These are phyloP conservation scores for Caradrina clavipalpis DNA, from an alignment of 2,888 invertebrate genomes.

Conservation along the genomic window DNA sequence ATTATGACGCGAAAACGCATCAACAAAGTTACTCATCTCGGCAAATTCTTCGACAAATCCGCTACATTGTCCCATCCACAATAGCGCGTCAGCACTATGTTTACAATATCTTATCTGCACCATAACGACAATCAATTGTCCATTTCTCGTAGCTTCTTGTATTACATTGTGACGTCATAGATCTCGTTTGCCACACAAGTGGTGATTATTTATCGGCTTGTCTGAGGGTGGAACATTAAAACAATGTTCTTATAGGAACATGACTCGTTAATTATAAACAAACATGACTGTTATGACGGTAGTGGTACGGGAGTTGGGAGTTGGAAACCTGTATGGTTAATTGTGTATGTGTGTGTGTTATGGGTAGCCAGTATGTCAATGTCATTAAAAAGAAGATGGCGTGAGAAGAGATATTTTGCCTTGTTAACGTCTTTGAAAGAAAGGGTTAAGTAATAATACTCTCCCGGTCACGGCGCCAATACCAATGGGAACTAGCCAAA, in stretches of 20 bases:
- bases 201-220: slow-evolving; percentile 81
- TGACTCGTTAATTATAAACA: slow-evolving; percentile 88
- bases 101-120: slow-evolving; percentile 43
- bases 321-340: slow-evolving; percentile 37
- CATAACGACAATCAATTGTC: slow-evolving; percentile 60
- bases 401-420: neutral
- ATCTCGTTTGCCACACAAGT: slow-evolving; percentile 80
- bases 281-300: slow-evolving; percentile 79
- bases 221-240: slow-evolving; percentile 68
- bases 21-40: neutral
- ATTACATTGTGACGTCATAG: slow-evolving; percentile 64
- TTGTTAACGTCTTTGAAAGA: neutral
- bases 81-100: slow-evolving; percentile 30
- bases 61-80: slow-evolving; percentile 31
- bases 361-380: slow-evolving; percentile 7
- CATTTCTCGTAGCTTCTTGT: slow-evolving; percentile 63
- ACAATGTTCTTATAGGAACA: slow-evolving; percentile 85
- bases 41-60: slow-evolving; percentile 34
- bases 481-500: no score
- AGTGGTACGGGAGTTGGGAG: slow-evolving; percentile 66
- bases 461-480: no score
- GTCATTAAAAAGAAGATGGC: slow-evolving; percentile 11
- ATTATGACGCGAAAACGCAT: neutral
- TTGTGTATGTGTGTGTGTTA: slow-evolving; percentile 27
- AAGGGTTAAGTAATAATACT: no score